phyloP scores from a whole-genome alignment of 2,888 invertebrate species.

The Drosophila setosimentum region DNA sequence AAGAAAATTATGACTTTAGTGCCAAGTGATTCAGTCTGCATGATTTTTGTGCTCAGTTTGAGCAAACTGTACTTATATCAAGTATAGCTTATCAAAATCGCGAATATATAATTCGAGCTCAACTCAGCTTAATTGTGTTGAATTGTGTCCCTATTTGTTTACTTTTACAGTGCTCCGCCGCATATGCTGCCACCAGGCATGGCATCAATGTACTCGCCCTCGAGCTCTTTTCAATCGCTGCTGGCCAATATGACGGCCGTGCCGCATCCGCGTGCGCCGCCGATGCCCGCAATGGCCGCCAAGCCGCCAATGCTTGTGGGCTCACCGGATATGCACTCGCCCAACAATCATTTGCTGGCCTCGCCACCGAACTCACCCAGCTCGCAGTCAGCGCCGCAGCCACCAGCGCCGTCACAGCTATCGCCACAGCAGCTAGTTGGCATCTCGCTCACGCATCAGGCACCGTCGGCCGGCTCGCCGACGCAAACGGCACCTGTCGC shows the following conservation, averaged over 20 bases:
- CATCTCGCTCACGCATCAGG: conserved; percentile 85
- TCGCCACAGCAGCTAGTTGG: conserved; percentile 87
- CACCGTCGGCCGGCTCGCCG: conserved; percentile 59
- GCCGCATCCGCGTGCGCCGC: conserved; percentile 87
- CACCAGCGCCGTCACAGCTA: conserved; percentile 87
- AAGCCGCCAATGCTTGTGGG: conserved; percentile 78
- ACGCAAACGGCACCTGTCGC: conserved; percentile 72
- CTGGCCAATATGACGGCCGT: conserved; percentile 86
- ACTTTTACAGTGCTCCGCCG: conserved; percentile 87
- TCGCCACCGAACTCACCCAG: conserved; percentile 83
- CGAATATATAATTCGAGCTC: neutral
- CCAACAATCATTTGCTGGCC: conserved; percentile 79
- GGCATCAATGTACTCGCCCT: conserved; percentile 86
- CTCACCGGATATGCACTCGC: conserved; percentile 82
- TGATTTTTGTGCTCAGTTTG: neutral
- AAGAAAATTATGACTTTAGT: neutral
- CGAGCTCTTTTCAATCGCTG: conserved; percentile 93
- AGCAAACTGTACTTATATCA: neutral
- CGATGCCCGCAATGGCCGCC: conserved; percentile 60
- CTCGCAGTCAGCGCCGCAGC: conserved; percentile 51
- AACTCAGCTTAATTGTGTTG: neutral
- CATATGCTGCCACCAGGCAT: conserved; percentile 88
- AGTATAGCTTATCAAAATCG: neutral
- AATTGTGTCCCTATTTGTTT: neutral
- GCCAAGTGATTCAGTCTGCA: neutral